Evolutionary conservation across 2,888 invertebrate genomes (phyloP).

Genomic region (Ceramica pisi): DNA sequence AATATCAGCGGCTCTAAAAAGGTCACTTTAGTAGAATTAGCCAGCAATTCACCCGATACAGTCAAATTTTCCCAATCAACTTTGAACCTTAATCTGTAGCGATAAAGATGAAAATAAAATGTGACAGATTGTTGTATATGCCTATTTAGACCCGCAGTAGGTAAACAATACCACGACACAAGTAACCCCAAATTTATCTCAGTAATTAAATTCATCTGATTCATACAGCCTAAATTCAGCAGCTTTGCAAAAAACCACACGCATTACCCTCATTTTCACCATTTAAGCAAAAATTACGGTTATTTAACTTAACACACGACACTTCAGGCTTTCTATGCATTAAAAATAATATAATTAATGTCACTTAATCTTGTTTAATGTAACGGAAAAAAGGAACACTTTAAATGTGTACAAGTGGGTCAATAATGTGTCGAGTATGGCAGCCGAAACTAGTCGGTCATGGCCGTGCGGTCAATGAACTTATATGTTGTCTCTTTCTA

Average conservation of each 20-base stretch:
- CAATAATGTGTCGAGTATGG: constrained; percentile 70
- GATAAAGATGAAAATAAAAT: too few species aligned
- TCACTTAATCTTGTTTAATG: constrained; percentile 22
- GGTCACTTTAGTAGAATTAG: too few species aligned
- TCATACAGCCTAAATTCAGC: background rate
- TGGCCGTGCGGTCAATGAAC: constrained; percentile 76
- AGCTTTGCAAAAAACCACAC: background rate
- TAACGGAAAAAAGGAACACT: constrained; percentile 62
- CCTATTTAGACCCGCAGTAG: too few species aligned
- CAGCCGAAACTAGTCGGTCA: constrained; percentile 71
- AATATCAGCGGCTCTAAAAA: too few species aligned
- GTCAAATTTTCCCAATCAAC: too few species aligned
- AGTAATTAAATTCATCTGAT: background rate
- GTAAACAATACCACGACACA: background rate
- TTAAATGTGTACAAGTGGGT: constrained; percentile 75
- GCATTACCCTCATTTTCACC: constrained; percentile 33
- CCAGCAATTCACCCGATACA: too few species aligned
- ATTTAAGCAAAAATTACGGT: constrained; percentile 23
- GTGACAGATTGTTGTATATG: too few species aligned
- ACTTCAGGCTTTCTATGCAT: constrained; percentile 15
- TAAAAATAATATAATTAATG: constrained; percentile 37
- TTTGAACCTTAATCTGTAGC: too few species aligned
- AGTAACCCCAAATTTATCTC: background rate
- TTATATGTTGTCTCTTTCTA: constrained; percentile 51
- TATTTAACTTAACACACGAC: background rate